phyloP scores from a whole-genome alignment of 2,113 vertebrate genomes.

The Aix galericulata region DNA sequence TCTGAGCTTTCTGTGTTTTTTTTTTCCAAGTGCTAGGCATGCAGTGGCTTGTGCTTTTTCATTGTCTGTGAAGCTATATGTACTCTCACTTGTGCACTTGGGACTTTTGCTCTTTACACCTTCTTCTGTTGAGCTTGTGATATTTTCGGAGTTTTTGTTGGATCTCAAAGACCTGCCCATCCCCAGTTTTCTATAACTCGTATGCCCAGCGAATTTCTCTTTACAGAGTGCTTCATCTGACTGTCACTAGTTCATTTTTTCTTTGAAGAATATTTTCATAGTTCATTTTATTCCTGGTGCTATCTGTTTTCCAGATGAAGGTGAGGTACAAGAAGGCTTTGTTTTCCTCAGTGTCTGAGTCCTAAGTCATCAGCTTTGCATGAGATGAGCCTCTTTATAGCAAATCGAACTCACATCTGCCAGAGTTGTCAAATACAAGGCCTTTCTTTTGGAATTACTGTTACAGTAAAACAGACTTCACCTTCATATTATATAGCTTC shows the following conservation, averaged over 20 bases:
- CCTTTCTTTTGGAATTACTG: neutral
- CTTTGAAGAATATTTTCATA: neutral
- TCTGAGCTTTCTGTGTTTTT: neutral
- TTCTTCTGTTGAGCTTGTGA: neutral
- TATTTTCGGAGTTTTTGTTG: neutral
- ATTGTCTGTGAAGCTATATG: neutral
- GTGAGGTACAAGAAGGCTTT: neutral
- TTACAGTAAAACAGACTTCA: neutral
- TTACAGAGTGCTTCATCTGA: neutral
- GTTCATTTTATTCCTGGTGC: neutral
- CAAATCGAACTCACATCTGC: neutral
- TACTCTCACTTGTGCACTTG: neutral
- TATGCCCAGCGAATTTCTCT: neutral
- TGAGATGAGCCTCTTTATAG: neutral
- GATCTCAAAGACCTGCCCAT: neutral
- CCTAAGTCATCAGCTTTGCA: neutral
- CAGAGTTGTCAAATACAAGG: neutral
- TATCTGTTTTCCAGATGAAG: neutral
- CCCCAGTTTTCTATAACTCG: neutral
- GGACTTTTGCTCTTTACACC: neutral
- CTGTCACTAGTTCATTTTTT: neutral
- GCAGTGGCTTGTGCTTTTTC: neutral
- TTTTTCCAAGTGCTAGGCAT: neutral
- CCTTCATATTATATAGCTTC: neutral
- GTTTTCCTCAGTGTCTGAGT: neutral